Evolutionary conservation across 2,888 invertebrate species (phyloP), one percentile per base, ranked within the genome.

Genomic region (Cryptocephalus primarius): DNA sequence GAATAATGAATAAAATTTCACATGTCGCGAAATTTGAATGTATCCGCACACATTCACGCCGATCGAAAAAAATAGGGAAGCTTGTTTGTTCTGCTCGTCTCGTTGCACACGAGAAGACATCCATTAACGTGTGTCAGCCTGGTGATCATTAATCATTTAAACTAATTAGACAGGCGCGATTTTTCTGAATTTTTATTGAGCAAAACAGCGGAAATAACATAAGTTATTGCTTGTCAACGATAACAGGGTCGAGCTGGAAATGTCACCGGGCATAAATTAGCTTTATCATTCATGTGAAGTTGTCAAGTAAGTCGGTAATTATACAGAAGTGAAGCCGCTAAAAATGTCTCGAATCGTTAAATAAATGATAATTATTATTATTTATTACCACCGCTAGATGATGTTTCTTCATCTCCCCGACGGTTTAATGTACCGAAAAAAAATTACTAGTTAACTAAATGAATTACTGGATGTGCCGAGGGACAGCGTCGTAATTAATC

Each of bases 191-290:
- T 61, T 59, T 60, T 57, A 55, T 57, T 48, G 47, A 51, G 58
- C 50, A 58, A 55, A 55, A 57, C 57, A 56, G 57, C 63, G 62
- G 64, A 65, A 64, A 64, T 56, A 59, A 60, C 59, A 60, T 62
- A 63, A 65, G 55, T 63, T 63, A 63, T 60, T 54, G 56, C 55
- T 61, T 62, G 62, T 64, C 56, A 55, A 51, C 59, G 63, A 64
- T 65, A 65, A 64, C 60, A 56, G 58, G 63, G 63, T 61, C 63
- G 60, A 52, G 57, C 55, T 60, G 45, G 22, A 60, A 64, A 61
- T 64, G 65, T 65, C 65, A 64, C 54, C 53, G 51, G 50, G 55
- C 57, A 60, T 66, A 65, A 66, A 65, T 66, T 62, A 60, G 56
- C 56, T 63, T 65, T 65, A 61, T 61, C 59, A 58, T 49, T 53